Base-by-base conservation (phyloP, 2,797 vertebrate species). In the Gouania willdenowi region DNA sequence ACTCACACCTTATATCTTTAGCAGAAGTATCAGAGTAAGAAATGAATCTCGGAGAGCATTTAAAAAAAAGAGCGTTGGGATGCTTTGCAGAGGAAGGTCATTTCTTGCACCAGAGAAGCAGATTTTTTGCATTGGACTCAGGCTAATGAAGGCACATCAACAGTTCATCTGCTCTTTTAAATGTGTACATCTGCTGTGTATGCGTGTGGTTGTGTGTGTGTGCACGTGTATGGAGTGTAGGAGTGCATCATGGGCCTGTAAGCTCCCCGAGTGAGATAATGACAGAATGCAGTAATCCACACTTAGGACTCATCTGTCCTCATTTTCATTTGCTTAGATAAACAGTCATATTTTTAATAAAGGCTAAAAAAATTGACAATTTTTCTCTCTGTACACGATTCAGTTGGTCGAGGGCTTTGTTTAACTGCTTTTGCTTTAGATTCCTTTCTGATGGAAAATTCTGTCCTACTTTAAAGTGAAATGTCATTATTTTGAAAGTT, bases 261-360 rank as follows among this genome's bases (percentile, higher is more conserved):
- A 79, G 58, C 63, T 48, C 40, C 38, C 40, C 41, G 33, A 67
- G 43, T 54, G 19, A 41, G 35, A 58, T 32, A n/a, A 27, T 15
- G 13, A 49, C n/a, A 47, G 27, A 35, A 44, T 41, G 16, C 39
- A 15, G 20, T 21, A 49, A 73, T 64, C 58, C 11, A 1, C 51
- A 42, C 8, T 16, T 17, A 7, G 45, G 25, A 29, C 28, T 5
- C 2, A 28, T 16, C 56, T 31, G 23, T 15, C 35, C 23, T 44
- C 24, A 6, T 26, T 53, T 56, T 60, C 27, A 45, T 42, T n/a
- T n/a, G n/a, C n/a, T n/a, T n/a, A n/a, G n/a, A n/a, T n/a, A n/a
- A n/a, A n/a, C n/a, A n/a, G n/a, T n/a, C n/a, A n/a, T n/a, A n/a
- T n/a, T n/a, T n/a, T n/a, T n/a, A n/a, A n/a, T n/a, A n/a, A n/a